Evolutionary conservation across 2,888 invertebrate species (phyloP), one percentile per base, ranked within the genome.

Genomic region (Clitarchus hookeri): DNA sequence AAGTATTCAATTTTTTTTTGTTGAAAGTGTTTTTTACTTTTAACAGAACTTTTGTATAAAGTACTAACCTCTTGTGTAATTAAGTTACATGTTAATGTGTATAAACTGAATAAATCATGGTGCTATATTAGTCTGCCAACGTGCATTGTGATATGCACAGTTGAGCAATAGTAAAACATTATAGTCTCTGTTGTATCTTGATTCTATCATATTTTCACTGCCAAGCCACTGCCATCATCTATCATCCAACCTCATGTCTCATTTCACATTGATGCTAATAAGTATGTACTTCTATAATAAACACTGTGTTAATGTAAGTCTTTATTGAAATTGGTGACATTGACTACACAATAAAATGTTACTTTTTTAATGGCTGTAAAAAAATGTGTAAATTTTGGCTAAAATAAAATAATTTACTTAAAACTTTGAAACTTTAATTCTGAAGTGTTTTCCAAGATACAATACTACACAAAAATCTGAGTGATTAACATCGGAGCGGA

Each of bases 181-280:
- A 53, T 53, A 53, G 12, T 53, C 6, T 53, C 13, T 65, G 19
- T n/a, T 65, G 23, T 65, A 11, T 65, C 8, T 23, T n/a, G 23
- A n/a, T 65, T 65, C n/a, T 65, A 65, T 65, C 65, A 65, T 65
- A 65, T 65, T 65, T 65, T n/a, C 65, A 65, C 65, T 65, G 65
- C 65, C 65, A 65, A 65, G 8, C 6, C 65, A 65, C 65, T 65
- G 65, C 65, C 65, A 65, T 65, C 65, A 65, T 65, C 8, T 23
- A 8, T 65, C 65, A 65, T 65, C n/a, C n/a, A n/a, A 16, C 19
- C 65, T 65, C 65, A 65, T 23, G 19, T 23, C 65, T 65, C 65
- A 65, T n/a, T 65, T n/a, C 65, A 65, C 16, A n/a, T 23, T 19
- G 16, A 23, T 23, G 65, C 65, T 65, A 65, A 8, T 16, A 12